A percentile compares a stretch with the other conserved stretches of the same genome.
Conservation (phyloP, 2,113 vertebrate species). For the Poeciliopsis occidentalis region DNA sequence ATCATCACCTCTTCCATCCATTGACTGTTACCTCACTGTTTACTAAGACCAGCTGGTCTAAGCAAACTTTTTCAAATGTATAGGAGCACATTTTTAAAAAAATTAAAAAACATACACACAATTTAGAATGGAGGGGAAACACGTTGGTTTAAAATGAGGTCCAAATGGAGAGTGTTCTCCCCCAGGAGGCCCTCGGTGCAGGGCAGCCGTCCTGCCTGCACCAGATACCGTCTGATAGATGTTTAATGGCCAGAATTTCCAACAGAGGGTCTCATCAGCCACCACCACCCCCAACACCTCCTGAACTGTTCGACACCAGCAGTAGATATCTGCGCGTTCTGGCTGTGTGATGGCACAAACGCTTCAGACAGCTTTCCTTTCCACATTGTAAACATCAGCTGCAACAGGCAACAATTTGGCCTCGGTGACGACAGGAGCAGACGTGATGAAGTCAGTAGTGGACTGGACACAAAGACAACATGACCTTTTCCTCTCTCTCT, state of each 20-base stretch:
- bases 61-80: not conserved
- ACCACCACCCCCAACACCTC: not conserved
- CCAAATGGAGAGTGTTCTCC: constrained; percentile 61
- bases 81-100: not conserved
- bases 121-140: not conserved
- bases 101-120: not conserved
- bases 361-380: not conserved
- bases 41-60: not conserved
- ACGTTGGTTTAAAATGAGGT: constrained; percentile 15
- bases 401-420: constrained; percentile 18
- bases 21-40: not conserved
- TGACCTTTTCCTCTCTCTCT: constrained; percentile 57
- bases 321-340: constrained; percentile 15
- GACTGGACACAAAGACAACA: constrained; percentile 53
- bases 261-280: constrained; percentile 34
- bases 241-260: constrained; percentile 60
- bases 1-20: too few relatives aligned
- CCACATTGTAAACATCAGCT: constrained; percentile 17
- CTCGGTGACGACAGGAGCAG: not conserved
- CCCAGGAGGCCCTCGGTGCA: constrained; percentile 51
- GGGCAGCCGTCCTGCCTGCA: constrained; percentile 39
- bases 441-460: constrained; percentile 43
- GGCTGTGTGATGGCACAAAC: constrained; percentile 19
- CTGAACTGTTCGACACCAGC: not conserved
- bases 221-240: constrained; percentile 54